Conservation (phyloP, 2,888 invertebrate genomes). For the Mimumesa dahlbomi region DNA sequence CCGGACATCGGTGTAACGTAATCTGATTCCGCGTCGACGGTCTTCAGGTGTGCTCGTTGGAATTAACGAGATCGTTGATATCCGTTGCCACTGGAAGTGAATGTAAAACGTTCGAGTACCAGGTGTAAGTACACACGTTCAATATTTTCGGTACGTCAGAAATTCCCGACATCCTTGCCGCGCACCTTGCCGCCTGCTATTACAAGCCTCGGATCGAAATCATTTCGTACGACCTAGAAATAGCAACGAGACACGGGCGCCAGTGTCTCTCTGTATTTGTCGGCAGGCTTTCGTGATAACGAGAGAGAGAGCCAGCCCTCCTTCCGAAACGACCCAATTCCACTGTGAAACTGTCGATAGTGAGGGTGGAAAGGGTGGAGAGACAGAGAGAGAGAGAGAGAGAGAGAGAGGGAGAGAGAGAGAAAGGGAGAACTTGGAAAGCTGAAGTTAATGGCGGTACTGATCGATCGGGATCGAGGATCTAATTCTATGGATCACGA, state of each 20-base stretch:
- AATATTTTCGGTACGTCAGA: not conserved
- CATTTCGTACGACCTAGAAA: slow-evolving; percentile 15
- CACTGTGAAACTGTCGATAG: slow-evolving; percentile 37
- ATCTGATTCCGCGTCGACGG: too few relatives aligned
- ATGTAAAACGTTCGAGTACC: too few relatives aligned
- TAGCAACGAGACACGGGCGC: slow-evolving; percentile 4
- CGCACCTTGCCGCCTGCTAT: not conserved
- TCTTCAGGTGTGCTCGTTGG: too few relatives aligned
- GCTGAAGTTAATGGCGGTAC: slow-evolving; percentile 46
- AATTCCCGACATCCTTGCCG: not conserved
- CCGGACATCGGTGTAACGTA: too few relatives aligned
- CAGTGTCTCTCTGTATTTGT: slow-evolving; percentile 33
- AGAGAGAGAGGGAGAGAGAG: slow-evolving; percentile 16
- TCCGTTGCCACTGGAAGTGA: too few relatives aligned
- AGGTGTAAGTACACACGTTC: too few relatives aligned
- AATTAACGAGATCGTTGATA: too few relatives aligned
- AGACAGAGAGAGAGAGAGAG: slow-evolving; percentile 14
- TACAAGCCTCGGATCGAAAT: slow-evolving; percentile 6
- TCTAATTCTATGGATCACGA: slow-evolving; percentile 6
- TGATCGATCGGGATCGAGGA: slow-evolving; percentile 35
- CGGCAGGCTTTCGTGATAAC: slow-evolving; percentile 58
- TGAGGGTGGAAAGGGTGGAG: slow-evolving; percentile 16
- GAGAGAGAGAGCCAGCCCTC: slow-evolving; percentile 44
- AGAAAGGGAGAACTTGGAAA: too few relatives aligned
- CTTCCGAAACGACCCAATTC: slow-evolving; percentile 60